Percentiles rank a stretch among this genome's conserved stretches.
These are phyloP conservation scores for Oreochromis niloticus DNA, from an alignment of 2,113 vertebrate genomes.

Conservation along the genomic window DNA sequence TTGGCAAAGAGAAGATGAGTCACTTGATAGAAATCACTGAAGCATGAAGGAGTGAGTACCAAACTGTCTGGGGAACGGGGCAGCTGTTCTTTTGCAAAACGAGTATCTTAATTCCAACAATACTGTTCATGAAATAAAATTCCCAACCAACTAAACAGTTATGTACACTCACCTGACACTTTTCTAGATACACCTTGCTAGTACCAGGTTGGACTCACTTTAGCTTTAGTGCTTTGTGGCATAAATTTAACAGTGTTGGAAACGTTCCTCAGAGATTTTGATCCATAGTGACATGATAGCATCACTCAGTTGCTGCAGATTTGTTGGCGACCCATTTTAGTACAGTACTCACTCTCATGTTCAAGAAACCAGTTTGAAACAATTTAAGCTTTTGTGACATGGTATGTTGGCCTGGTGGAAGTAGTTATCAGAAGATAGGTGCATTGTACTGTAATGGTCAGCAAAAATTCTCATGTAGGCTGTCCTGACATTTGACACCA, in stretches of 20 bases:
- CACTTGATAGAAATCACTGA: background rate
- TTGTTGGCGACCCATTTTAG: background rate
- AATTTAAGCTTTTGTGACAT: background rate
- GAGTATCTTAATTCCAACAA: background rate
- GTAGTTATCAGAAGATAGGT: background rate
- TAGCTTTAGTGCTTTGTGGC: background rate
- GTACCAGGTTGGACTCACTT: background rate
- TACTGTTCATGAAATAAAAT: background rate
- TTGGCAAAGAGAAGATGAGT: background rate
- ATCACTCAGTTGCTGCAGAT: background rate
- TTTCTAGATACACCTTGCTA: background rate
- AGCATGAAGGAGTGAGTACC: background rate
- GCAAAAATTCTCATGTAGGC: background rate
- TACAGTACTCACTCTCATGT: background rate
- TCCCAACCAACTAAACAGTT: background rate
- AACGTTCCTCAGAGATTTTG: background rate
- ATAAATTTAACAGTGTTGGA: background rate
- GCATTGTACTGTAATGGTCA: background rate
- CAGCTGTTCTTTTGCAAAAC: background rate
- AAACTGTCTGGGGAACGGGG: background rate
- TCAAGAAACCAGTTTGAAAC: background rate
- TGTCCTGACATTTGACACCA: background rate
- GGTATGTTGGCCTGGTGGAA: background rate
- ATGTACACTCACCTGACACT: background rate
- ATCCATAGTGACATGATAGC: background rate